Evolutionary conservation across 2,797 vertebrate genomes (phyloP).

Genomic region (Serranus cabrilla): DNA sequence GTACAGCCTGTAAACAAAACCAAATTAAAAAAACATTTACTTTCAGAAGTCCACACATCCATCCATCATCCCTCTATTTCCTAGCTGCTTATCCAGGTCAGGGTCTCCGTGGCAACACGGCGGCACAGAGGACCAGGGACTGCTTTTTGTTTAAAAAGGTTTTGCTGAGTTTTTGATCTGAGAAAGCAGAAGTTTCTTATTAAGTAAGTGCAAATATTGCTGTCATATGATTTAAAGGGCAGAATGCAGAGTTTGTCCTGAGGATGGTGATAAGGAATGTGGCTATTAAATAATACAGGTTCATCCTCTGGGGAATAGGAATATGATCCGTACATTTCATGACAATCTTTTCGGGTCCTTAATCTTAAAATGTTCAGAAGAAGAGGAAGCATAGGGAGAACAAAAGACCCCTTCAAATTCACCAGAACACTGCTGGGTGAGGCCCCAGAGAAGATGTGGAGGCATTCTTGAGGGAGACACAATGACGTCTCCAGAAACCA

Average conservation of each 20-base stretch:
- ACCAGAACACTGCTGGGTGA: no score
- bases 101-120: slow-evolving; percentile 34
- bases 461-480: no score
- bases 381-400: no score
- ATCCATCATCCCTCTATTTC: slow-evolving; percentile 46
- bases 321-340: not conserved
- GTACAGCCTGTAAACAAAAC: slow-evolving; percentile 54
- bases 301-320: not conserved
- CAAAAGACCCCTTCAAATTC: no score
- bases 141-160: slow-evolving; percentile 11
- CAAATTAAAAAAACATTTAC: slow-evolving; percentile 61
- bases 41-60: slow-evolving; percentile 42
- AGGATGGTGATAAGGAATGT: not conserved
- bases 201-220: not conserved
- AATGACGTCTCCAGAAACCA: no score
- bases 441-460: no score
- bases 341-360: not conserved
- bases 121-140: not conserved
- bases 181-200: slow-evolving; percentile 1
- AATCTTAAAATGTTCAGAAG: not conserved
- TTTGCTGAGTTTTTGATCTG: slow-evolving; percentile 25
- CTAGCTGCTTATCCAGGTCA: slow-evolving; percentile 32
- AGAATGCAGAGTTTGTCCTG: not conserved
- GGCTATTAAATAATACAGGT: not conserved
- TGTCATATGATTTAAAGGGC: not conserved